Evolutionary conservation across 2,113 vertebrate genomes (phyloP), one percentile per base, ranked within the genome.

Genomic region (Mellivora capensis): DNA sequence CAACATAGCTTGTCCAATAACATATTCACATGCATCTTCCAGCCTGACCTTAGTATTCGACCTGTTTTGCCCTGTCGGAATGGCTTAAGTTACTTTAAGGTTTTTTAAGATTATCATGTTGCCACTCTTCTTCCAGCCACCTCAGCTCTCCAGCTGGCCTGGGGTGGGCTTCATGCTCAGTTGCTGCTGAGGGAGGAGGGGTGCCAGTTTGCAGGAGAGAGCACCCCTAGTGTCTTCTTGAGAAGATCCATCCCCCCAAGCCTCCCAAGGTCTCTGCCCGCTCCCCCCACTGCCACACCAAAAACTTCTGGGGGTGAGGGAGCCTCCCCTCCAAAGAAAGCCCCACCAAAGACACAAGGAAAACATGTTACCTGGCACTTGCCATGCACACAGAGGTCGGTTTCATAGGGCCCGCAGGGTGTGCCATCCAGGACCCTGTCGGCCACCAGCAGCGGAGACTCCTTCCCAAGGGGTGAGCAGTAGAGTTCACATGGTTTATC

Each of bases 341-440:
- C 67, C 88, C 87, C 57, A 34, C 39, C 37, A 10, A 64, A 47
- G 77, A 96, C 80, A 69, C 25, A 54, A 42, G 94, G 94, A 98
- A 96, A 77, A 90, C 97, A 97, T 97, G 93, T 95, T 98, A 99
- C 99, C 99, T 99, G 99, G 99, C 99, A 99, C 97, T 98, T 99
- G 98, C 99, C 99, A 31, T 99, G 99, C 59, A 99, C 99, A 97
- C 99, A 99, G 95, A 99, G 99, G 98, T 99, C 99, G 0, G 98
- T 98, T 98, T 99, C 99, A 0, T 99, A 99, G 10, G 99, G 99
- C 76, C 99, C 99, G 25, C 99, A 99, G 0, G 99, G 99, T 3
- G 99, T 99, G 21, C 99, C 99, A 52, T 99, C 99, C 34, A 99
- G 99, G 90, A 99, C 99, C 90, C 99, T 99, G 95, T 99, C 99